Conservation (phyloP, 2,888 invertebrate genomes). For the Xanthorhoe designata region DNA sequence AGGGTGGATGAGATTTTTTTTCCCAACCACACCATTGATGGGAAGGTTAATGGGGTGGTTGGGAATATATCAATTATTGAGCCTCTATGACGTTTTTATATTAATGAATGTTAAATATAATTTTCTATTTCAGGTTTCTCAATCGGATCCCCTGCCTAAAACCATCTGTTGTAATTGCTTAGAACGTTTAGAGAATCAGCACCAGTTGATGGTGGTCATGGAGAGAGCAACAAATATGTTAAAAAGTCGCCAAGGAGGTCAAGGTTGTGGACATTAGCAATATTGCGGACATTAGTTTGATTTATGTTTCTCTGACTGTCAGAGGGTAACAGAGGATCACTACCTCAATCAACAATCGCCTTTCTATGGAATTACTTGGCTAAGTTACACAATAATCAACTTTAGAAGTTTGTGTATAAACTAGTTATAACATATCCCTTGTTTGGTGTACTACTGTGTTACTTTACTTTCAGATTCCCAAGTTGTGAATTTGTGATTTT, state of each 20-base stretch:
- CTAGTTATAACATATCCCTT: neutral
- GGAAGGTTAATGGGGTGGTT: too few species aligned
- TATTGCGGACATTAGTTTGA: too few species aligned
- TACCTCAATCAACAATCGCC: too few species aligned
- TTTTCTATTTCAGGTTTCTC: slow-evolving; percentile 80
- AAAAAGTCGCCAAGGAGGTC: slow-evolving; percentile 62
- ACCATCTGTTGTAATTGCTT: slow-evolving; percentile 88
- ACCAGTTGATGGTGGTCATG: slow-evolving; percentile 78
- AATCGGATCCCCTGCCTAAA: slow-evolving; percentile 89
- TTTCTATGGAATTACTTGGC: neutral
- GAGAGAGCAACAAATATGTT: slow-evolving; percentile 75
- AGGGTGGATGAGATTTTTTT: too few species aligned
- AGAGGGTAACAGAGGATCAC: neutral
- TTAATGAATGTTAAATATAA: too few species aligned
- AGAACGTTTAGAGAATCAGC: slow-evolving; percentile 85
- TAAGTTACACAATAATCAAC: neutral
- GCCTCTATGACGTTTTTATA: too few species aligned
- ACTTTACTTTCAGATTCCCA: neutral
- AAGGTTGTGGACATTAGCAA: slow-evolving; percentile 37
- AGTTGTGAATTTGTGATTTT: slow-evolving; percentile 11
- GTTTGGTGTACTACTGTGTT: too few species aligned
- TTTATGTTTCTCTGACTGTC: slow-evolving; percentile 5
- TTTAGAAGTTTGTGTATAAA: neutral
- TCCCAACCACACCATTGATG: too few species aligned
- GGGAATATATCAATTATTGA: too few species aligned